Base-by-base conservation (phyloP, 2,797 vertebrate genomes). In the Podarcis lilfordi region DNA sequence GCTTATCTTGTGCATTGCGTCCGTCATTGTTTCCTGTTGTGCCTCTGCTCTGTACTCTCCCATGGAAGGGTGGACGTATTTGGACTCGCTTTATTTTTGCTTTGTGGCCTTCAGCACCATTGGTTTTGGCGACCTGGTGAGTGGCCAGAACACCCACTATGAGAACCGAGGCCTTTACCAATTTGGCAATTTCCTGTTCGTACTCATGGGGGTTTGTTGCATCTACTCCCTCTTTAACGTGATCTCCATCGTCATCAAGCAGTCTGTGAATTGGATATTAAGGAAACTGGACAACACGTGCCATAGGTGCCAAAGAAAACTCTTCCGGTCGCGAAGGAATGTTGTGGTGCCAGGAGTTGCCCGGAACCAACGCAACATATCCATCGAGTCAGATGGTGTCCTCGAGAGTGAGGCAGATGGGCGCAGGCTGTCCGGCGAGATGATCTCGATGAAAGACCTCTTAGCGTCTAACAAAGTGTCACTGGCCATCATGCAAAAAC, bases 61-160 rank as follows among this genome's bases (percentile, higher is more conserved):
- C 0, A 96, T 98, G 0, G 99, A 99, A 95, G 98, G 98, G 43
- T 99, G 99, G 99, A 97, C 96, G 94, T 99, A 98, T 95, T 96
- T 99, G 50, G 99, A 99, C 93, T 98, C 99, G 0, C 98, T 99
- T 76, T 99, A 99, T 95, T 99, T 99, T 95, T 99, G 99, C 94
- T 99, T 99, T 0, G 98, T 99, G 96, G 98, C 98, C 91, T 99
- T 99, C 96, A 99, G 98, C 95, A 99, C 99, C 90, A 99, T 99
- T 0, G 99, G 99, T 45, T 99, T 99, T 1, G 99, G 99, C 50
- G 99, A 99, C 92, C 98, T 99, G 92, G 98, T 99, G 92, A 99
- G 98, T 95, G 98, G 98, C 96, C 98, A 99, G 95, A 96, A 97
- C 74, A 92, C 96, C 13, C 93, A 93, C 72, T 99, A 99, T 0